A percentile compares a stretch with the other conserved stretches of the same genome.
phyloP scores from a whole-genome alignment of 2,888 invertebrate species.

The Conus canariensis region DNA sequence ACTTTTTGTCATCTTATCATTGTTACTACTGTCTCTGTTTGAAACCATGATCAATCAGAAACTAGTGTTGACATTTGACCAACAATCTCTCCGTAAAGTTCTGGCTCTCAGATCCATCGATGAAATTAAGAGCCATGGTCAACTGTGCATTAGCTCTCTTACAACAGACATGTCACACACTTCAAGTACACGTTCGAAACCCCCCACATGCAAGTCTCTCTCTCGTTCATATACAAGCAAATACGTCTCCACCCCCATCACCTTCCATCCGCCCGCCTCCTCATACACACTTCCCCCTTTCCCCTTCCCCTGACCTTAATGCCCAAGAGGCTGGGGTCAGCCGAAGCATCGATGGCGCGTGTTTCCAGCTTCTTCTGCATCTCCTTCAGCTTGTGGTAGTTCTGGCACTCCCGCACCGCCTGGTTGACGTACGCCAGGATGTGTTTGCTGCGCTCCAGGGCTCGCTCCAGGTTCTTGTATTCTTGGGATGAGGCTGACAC shows the following conservation, averaged over 20 bases:
- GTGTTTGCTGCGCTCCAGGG: conserved; percentile 88
- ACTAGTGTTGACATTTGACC: too few relatives aligned
- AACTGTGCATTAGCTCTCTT: too few relatives aligned
- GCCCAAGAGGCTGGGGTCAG: conserved; percentile 61
- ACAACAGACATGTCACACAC: too few relatives aligned
- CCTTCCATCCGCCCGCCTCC: too few relatives aligned
- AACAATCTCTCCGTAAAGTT: too few relatives aligned
- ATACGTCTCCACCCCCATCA: too few relatives aligned
- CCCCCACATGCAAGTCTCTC: not conserved
- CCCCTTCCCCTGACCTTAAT: conserved; percentile 63
- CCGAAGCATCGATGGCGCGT: conserved; percentile 73
- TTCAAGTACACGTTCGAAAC: too few relatives aligned
- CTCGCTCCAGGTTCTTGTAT: conserved; percentile 80
- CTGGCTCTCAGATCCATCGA: too few relatives aligned
- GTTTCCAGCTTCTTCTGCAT: conserved; percentile 83
- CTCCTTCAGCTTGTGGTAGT: conserved; percentile 87
- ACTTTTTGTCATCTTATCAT: too few relatives aligned
- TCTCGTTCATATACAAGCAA: not conserved
- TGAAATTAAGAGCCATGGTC: too few relatives aligned
- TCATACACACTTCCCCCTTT: not conserved
- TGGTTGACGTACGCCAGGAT: conserved; percentile 90
- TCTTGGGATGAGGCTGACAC: conserved; percentile 77
- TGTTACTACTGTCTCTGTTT: too few relatives aligned
- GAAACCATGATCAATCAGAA: too few relatives aligned
- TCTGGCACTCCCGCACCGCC: conserved; percentile 91